phyloP scores from a whole-genome alignment of 2,888 invertebrate genomes.

The Caenorhabditis sinica region DNA sequence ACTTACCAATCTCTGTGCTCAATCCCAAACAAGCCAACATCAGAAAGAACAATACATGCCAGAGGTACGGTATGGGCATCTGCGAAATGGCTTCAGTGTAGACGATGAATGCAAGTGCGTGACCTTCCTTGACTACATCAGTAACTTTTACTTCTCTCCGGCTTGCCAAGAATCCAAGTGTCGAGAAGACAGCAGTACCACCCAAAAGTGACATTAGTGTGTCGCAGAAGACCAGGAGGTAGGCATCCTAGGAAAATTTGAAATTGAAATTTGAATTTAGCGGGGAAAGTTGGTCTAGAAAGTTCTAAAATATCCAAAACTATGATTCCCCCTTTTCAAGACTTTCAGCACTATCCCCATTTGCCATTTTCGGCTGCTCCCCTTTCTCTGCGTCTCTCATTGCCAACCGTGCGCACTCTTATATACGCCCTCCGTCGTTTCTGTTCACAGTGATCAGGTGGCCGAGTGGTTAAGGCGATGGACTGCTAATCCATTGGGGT shows the following conservation, averaged over 20 bases:
- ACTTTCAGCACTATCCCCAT: background rate
- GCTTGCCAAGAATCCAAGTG: slow-evolving; percentile 73
- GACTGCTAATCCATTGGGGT: slow-evolving; percentile 84
- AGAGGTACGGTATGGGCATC: slow-evolving; percentile 83
- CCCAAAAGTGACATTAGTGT: slow-evolving; percentile 73
- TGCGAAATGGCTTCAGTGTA: slow-evolving; percentile 84
- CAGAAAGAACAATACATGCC: slow-evolving; percentile 84
- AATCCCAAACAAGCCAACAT: slow-evolving; percentile 84
- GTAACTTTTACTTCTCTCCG: slow-evolving; percentile 41
- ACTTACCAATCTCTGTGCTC: slow-evolving; percentile 67
- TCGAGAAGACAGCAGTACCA: slow-evolving; percentile 74
- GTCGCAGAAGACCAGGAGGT: slow-evolving; percentile 77
- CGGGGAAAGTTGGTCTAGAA: background rate
- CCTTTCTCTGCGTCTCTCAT: background rate
- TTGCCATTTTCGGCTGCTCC: background rate
- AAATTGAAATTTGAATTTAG: background rate
- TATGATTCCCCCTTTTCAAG: background rate
- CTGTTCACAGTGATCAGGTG: slow-evolving; percentile 76
- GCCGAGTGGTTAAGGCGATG: slow-evolving; percentile 84
- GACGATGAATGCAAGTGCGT: slow-evolving; percentile 84
- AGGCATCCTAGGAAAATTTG: slow-evolving; percentile 72
- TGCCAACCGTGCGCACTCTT: background rate
- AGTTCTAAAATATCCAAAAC: background rate
- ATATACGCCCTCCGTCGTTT: background rate
- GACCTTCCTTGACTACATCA: slow-evolving; percentile 77